Evolutionary conservation across 2,113 vertebrate species (phyloP).

Genomic region (Gallinago undulata): DNA sequence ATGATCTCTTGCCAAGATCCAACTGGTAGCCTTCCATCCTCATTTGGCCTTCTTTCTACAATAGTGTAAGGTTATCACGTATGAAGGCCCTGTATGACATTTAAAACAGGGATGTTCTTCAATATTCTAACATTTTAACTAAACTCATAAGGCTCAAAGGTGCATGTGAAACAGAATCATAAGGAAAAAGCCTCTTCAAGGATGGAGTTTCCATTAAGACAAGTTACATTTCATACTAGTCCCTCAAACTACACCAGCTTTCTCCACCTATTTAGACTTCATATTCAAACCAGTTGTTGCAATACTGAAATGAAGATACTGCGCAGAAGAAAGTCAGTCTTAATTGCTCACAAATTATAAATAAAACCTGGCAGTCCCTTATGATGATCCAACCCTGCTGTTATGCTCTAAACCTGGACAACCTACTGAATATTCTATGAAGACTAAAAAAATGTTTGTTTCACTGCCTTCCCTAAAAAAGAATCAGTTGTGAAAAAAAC

Average conservation of each 20-base stretch:
- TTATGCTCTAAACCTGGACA: not conserved
- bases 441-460: not conserved
- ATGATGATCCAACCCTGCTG: not conserved
- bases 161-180: rapidly evolving
- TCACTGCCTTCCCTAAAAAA: not conserved
- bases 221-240: not conserved
- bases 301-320: not conserved
- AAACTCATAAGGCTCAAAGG: not conserved
- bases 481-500: rapidly evolving
- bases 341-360: not conserved
- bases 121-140: not conserved
- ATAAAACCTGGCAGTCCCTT: not conserved
- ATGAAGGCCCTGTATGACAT: not conserved
- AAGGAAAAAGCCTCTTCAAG: not conserved
- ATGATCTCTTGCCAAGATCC: not conserved
- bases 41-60: not conserved
- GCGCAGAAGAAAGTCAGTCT: not conserved
- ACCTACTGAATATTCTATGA: not conserved
- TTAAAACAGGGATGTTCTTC: not conserved
- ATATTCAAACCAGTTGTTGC: not conserved
- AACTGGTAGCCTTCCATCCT: not conserved
- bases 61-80: rapidly evolving
- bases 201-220: not conserved
- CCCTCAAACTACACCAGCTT: not conserved
- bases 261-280: not conserved